These are phyloP conservation scores for Apostichopus leukothele DNA, from an alignment of 53 echinoderm and acorn worm species.

Conservation along the genomic window DNA sequence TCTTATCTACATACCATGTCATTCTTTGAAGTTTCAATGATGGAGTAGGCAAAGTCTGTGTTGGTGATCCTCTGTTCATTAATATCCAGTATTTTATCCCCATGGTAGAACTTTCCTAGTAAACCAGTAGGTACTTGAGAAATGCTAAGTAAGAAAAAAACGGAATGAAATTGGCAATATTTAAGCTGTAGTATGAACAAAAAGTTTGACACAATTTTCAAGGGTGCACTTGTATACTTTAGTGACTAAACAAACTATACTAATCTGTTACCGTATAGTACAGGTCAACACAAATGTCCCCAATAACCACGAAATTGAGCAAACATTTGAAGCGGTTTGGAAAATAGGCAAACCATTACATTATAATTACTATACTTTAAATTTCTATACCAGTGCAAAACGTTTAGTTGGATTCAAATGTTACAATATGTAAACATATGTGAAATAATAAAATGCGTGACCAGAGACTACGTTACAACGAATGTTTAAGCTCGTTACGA, in stretches of 20 bases:
- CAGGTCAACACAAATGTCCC: not conserved
- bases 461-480: too few species aligned
- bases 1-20: slow-evolving; percentile 3
- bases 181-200: not conserved
- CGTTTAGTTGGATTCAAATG: too few species aligned
- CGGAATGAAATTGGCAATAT: not conserved
- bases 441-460: too few species aligned
- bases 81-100: slow-evolving; percentile 23
- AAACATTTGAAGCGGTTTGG: not conserved
- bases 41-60: not conserved
- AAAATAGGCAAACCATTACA: too few species aligned
- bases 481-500: too few species aligned
- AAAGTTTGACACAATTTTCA: not conserved
- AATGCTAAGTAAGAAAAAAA: slow-evolving; percentile 3
- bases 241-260: not conserved
- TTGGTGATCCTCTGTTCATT: slow-evolving; percentile 3
- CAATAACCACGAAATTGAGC: not conserved
- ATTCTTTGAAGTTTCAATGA: slow-evolving; percentile 13
- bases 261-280: too few species aligned
- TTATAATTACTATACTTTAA: too few species aligned
- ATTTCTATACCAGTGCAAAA: too few species aligned
- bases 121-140: not conserved
- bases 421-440: too few species aligned
- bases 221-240: not conserved
- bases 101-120: not conserved